Conservation (phyloP, 2,113 vertebrate species). For the Pachyramphus minor region DNA sequence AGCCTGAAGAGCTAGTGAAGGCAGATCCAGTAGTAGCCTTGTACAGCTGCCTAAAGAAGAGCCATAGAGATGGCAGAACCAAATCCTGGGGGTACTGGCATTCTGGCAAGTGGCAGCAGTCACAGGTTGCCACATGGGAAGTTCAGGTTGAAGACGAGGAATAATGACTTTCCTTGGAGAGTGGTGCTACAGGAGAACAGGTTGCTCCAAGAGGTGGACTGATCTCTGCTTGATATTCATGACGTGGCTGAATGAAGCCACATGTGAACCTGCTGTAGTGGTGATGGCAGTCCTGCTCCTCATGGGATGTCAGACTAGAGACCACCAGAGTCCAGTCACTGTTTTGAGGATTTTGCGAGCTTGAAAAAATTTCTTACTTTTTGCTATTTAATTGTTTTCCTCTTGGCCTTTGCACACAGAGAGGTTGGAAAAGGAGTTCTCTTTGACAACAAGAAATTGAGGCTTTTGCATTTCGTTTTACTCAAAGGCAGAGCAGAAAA, state of each 20-base stretch:
- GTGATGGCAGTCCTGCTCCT: neutral
- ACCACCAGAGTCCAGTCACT: neutral
- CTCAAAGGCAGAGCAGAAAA: neutral
- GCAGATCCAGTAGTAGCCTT: neutral
- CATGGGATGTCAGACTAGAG: neutral
- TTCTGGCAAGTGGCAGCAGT: accelerated
- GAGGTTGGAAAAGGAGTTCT: neutral
- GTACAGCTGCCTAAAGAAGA: neutral
- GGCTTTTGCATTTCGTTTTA: neutral
- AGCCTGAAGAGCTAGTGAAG: neutral
- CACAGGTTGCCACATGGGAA: neutral
- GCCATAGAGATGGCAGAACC: neutral
- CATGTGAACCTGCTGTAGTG: neutral
- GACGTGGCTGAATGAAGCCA: accelerated
- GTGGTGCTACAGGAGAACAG: neutral
- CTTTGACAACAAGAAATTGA: neutral
- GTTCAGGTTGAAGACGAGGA: neutral
- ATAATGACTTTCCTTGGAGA: neutral
- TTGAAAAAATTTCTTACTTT: neutral
- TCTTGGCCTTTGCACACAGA: neutral
- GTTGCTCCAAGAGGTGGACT: neutral
- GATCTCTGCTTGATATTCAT: neutral
- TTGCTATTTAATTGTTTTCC: neutral
- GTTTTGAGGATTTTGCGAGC: neutral
- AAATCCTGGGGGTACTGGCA: neutral